A percentile compares a stretch with the other conserved stretches of the same genome.
Evolutionary conservation across 2,113 vertebrate genomes (phyloP).

Genomic region (Odocoileus hemionus): DNA sequence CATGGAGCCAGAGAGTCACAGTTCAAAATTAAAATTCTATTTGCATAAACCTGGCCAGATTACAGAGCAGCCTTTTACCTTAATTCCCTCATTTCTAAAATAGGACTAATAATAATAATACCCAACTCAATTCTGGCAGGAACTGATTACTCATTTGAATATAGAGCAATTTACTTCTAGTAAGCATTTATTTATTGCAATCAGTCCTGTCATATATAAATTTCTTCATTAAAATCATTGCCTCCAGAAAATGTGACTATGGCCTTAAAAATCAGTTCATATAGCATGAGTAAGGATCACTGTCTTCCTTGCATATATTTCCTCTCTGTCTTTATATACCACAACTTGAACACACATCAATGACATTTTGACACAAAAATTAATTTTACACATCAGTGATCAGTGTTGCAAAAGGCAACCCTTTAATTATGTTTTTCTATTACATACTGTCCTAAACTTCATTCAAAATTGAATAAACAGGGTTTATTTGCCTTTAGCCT

Average conservation of each 20-base stretch:
- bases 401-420: neutral
- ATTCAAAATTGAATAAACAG: neutral
- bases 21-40: neutral
- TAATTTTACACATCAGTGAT: neutral
- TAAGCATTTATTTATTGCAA: neutral
- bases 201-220: neutral
- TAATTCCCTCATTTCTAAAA: neutral
- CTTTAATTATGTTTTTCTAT: neutral
- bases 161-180: neutral
- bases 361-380: neutral
- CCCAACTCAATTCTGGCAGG: neutral
- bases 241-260: neutral
- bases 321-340: neutral
- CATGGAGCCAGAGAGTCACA: neutral
- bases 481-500: neutral
- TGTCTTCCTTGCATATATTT: neutral
- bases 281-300: neutral
- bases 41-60: neutral
- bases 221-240: neutral
- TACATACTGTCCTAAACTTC: neutral
- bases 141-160: neutral
- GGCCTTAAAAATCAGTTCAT: neutral
- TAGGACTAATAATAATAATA: neutral
- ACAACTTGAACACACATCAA: neutral
- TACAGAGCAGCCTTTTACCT: neutral